These are phyloP conservation scores for Azorinus chamasolen DNA, from an alignment of 2,888 invertebrate species.

Conservation along the genomic window DNA sequence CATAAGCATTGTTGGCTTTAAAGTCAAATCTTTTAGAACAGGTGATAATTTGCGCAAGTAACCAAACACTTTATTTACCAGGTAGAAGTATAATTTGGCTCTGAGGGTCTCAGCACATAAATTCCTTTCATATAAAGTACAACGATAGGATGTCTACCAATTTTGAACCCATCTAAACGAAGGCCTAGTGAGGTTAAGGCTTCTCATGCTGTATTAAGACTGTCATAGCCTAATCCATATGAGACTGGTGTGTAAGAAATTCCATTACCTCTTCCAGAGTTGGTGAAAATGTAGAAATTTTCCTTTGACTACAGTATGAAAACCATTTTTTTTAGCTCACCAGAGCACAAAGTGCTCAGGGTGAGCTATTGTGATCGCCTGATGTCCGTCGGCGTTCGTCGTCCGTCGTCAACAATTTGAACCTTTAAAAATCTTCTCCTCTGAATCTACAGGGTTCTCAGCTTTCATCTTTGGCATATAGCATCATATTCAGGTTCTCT, in stretches of 20 bases:
- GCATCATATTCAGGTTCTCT: too few relatives aligned
- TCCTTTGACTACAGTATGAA: constrained; percentile 14
- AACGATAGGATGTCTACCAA: too few relatives aligned
- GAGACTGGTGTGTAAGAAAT: constrained; percentile 24
- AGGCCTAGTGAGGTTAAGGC: constrained; percentile 24
- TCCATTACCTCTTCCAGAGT: constrained; percentile 9
- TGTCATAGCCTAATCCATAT: constrained; percentile 29
- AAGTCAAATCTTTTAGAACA: constrained; percentile 40
- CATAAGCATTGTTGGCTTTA: constrained; percentile 44
- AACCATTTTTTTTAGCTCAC: constrained; percentile 23
- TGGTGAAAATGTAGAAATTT: constrained; percentile 16
- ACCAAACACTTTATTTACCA: constrained; percentile 19
- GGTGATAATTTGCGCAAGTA: constrained; percentile 14
- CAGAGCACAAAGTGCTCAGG: too few relatives aligned
- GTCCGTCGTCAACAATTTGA: too few relatives aligned
- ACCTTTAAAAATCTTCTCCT: too few relatives aligned
- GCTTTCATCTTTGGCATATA: too few relatives aligned
- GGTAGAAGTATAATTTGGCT: constrained; percentile 16
- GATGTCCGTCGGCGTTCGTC: too few relatives aligned
- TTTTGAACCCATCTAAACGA: constrained; percentile 21
- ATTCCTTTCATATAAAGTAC: constrained; percentile 39
- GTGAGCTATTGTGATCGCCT: too few relatives aligned
- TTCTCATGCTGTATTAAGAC: constrained; percentile 24
- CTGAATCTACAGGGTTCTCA: too few relatives aligned
- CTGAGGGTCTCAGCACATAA: constrained; percentile 26